Conservation (phyloP, 2,888 invertebrate species). For the Chrysodeixis includens region DNA sequence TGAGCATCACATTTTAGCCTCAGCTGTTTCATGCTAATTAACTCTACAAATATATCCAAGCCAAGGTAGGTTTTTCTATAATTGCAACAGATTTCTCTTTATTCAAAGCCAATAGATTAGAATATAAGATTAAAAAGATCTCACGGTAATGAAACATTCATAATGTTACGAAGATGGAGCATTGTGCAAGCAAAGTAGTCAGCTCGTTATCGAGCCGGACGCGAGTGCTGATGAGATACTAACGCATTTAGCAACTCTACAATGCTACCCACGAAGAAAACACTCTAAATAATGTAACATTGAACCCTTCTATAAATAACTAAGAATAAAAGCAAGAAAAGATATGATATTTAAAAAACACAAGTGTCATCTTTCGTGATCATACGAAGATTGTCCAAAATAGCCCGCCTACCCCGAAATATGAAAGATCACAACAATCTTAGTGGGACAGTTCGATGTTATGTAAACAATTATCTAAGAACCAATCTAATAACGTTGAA, state of each 20-base stretch:
- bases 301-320: too few species aligned
- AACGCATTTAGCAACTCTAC: conserved; percentile 13
- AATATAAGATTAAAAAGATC: background rate
- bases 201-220: conserved; percentile 30
- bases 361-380: too few species aligned
- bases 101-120: background rate
- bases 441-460: background rate
- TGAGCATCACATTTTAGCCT: too few species aligned
- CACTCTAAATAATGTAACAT: too few species aligned
- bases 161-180: conserved; percentile 29
- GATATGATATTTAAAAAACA: too few species aligned
- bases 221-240: conserved; percentile 15
- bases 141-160: conserved; percentile 21
- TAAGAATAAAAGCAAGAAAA: too few species aligned
- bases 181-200: conserved; percentile 25
- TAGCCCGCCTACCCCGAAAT: too few species aligned
- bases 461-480: conserved; percentile 1
- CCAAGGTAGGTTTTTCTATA: too few species aligned
- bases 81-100: background rate
- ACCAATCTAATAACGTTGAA: background rate
- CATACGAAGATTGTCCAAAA: too few species aligned
- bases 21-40: too few species aligned
- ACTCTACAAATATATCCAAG: too few species aligned
- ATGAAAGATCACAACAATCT: too few species aligned
- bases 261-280: background rate